A percentile compares a stretch with the other conserved stretches of the same genome.
Conservation (phyloP, 2,113 vertebrate species). For the Eulemur rufifrons region DNA sequence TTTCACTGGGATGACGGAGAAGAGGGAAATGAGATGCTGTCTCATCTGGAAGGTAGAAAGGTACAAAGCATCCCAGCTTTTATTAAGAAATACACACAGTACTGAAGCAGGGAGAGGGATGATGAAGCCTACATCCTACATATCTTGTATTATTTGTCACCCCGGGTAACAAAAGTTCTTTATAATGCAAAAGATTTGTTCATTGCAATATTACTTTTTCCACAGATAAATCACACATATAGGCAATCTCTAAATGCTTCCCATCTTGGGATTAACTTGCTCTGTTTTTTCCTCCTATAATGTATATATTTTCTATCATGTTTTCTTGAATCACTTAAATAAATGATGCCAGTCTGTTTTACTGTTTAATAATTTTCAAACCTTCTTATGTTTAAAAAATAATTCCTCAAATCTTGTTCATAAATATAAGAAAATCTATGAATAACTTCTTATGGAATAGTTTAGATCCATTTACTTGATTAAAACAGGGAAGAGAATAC, state of each 20-base stretch:
- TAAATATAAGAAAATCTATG: neutral
- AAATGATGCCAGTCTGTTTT: neutral
- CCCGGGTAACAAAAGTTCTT: neutral
- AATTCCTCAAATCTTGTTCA: neutral
- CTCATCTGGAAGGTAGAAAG: neutral
- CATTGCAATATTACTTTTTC: neutral
- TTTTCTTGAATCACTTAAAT: neutral
- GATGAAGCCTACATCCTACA: neutral
- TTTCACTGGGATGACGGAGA: neutral
- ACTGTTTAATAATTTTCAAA: neutral
- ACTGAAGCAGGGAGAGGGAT: neutral
- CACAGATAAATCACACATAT: neutral
- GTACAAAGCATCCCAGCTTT: neutral
- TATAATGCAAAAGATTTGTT: neutral
- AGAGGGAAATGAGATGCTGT: neutral
- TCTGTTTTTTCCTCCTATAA: neutral
- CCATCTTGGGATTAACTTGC: neutral
- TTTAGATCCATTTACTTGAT: neutral
- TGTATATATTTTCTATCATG: neutral
- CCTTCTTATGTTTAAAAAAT: neutral
- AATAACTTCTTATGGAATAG: neutral
- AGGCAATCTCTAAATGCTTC: neutral
- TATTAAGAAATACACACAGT: neutral
- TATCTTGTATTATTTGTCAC: neutral
- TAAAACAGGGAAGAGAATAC: neutral